Percentiles rank a stretch among this genome's conserved stretches.
Conservation (phyloP, 2,797 vertebrate genomes). For the Mormyrops boulengeri region DNA sequence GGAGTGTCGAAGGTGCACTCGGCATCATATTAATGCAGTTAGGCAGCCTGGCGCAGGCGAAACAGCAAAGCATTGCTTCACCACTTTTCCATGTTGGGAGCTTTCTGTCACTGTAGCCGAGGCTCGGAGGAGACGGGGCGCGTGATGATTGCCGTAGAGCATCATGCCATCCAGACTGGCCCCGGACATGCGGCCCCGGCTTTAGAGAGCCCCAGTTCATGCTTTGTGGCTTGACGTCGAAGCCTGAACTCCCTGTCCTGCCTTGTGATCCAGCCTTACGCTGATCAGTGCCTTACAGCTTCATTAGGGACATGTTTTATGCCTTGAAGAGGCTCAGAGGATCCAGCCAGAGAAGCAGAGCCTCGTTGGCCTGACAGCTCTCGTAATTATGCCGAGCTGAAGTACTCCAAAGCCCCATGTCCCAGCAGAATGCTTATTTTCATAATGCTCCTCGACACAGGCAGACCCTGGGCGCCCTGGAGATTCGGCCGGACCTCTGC, state of each 20-base stretch:
- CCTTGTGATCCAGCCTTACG: background rate
- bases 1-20: background rate
- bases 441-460: background rate
- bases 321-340: background rate
- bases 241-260: background rate
- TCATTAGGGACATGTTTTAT: background rate
- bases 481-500: background rate
- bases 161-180: background rate
- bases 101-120: background rate
- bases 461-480: background rate
- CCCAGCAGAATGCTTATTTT: background rate
- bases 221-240: background rate
- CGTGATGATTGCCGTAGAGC: background rate
- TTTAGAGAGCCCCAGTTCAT: background rate
- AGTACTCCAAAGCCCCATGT: background rate
- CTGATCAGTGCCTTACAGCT: background rate
- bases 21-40: background rate
- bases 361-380: background rate
- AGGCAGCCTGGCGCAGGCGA: background rate
- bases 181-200: background rate
- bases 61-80: background rate
- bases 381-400: background rate
- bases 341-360: background rate
- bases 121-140: background rate
- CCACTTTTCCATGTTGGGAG: background rate